Evolutionary conservation across 2,888 invertebrate species (phyloP).

Genomic region (Dynastes grantii): DNA sequence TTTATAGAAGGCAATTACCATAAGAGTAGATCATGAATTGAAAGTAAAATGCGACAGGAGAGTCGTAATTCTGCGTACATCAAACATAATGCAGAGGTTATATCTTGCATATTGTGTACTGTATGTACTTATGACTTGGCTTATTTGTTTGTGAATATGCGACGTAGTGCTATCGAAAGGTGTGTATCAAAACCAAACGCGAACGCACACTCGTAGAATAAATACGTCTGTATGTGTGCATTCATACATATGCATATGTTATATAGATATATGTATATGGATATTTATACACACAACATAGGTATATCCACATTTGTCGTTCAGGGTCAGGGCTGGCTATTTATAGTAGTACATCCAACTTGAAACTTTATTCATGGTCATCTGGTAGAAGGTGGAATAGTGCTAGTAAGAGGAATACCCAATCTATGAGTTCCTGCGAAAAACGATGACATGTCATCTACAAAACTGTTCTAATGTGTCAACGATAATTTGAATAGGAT

Average conservation of each 20-base stretch:
- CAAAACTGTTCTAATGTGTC: not conserved
- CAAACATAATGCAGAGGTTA: constrained; percentile 39
- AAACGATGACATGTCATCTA: not conserved
- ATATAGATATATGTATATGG: not conserved
- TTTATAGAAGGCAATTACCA: constrained; percentile 48
- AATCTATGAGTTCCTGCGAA: not conserved
- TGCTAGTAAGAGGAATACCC: constrained; percentile 17
- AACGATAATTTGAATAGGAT: not conserved
- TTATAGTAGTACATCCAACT: constrained; percentile 51
- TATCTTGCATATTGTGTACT: constrained; percentile 36
- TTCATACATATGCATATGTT: constrained; percentile 5
- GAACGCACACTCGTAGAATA: not conserved
- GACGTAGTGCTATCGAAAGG: constrained; percentile 19
- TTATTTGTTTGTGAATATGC: constrained; percentile 33
- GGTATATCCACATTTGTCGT: constrained; percentile 47
- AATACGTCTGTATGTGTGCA: not conserved
- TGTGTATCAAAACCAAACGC: constrained; percentile 31
- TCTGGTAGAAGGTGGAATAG: constrained; percentile 30
- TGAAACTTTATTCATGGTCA: constrained; percentile 47
- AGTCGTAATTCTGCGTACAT: constrained; percentile 38
- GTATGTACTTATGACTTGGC: constrained; percentile 3
- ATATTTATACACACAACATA: constrained; percentile 3
- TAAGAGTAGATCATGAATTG: constrained; percentile 49
- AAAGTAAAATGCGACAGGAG: constrained; percentile 38
- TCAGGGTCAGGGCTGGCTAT: constrained; percentile 58